Percentiles rank a stretch among this genome's conserved stretches.
phyloP scores from a whole-genome alignment of 2,113 vertebrate species.

The Balaeniceps rex region DNA sequence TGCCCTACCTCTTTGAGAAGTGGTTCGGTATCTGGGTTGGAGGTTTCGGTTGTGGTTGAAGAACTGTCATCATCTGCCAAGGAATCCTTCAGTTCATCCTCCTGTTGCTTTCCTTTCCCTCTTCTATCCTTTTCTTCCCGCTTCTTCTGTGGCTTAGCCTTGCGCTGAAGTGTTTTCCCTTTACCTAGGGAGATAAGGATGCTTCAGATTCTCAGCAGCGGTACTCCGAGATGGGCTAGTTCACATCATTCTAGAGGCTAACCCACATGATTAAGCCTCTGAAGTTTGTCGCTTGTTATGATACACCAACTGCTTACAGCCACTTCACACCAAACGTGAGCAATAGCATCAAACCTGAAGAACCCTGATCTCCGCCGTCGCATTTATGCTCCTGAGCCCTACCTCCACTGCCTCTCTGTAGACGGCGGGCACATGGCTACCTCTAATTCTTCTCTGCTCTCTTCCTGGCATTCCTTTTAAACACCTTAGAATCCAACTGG shows the following conservation, averaged over 20 bases:
- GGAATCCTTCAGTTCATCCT: conserved; percentile 89
- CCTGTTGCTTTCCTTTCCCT: conserved; percentile 80
- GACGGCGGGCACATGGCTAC: background rate
- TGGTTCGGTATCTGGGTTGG: conserved; percentile 91
- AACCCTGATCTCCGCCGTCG: background rate
- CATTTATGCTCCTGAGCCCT: background rate
- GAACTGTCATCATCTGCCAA: conserved; percentile 96
- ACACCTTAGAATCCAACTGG: background rate
- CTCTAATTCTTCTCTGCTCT: background rate
- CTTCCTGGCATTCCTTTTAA: background rate
- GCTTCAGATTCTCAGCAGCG: background rate
- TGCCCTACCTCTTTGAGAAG: conserved; percentile 86
- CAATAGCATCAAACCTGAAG: background rate
- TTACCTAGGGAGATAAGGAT: conserved; percentile 70
- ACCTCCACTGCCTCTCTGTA: background rate
- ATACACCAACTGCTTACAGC: background rate
- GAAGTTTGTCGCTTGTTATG: background rate
- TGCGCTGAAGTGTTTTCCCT: conserved; percentile 84
- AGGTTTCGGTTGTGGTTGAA: conserved; percentile 98
- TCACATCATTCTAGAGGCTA: background rate
- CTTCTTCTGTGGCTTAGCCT: conserved; percentile 87
- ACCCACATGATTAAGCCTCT: background rate
- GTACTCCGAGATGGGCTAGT: background rate
- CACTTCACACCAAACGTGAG: background rate
- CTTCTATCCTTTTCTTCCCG: conserved; percentile 90